phyloP scores from a whole-genome alignment of 2,888 invertebrate species.

The Pimpla rufipes region DNA sequence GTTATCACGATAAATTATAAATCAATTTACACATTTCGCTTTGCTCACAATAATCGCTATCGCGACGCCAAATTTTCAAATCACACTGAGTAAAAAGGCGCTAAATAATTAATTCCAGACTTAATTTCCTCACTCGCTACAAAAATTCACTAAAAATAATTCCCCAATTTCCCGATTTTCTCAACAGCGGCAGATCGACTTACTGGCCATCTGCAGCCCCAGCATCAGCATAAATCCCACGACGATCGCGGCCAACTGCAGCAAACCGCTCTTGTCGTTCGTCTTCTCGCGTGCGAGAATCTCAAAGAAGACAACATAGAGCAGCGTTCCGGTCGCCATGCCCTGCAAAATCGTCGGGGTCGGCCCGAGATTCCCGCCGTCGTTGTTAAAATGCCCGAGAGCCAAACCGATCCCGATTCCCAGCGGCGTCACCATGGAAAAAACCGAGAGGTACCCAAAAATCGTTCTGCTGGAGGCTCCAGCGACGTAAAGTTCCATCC shows the following conservation, averaged over 20 bases:
- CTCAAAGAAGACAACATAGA: constrained; percentile 94
- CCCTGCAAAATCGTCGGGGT: constrained; percentile 89
- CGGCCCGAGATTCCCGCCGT: constrained; percentile 85
- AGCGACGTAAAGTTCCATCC: constrained; percentile 87
- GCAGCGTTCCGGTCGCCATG: constrained; percentile 92
- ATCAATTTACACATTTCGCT: too few relatives aligned
- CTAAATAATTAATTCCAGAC: too few relatives aligned
- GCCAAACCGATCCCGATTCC: constrained; percentile 89
- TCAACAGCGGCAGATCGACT: constrained; percentile 72
- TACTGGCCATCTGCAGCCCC: constrained; percentile 85
- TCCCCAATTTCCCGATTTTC: too few relatives aligned
- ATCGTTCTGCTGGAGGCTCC: constrained; percentile 87
- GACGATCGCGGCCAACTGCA: constrained; percentile 87
- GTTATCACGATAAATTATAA: too few relatives aligned
- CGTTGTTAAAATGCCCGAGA: constrained; percentile 84
- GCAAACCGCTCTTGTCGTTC: constrained; percentile 87
- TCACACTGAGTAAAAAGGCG: too few relatives aligned
- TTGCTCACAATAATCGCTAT: too few relatives aligned
- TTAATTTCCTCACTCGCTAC: too few relatives aligned
- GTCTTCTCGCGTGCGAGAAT: constrained; percentile 90
- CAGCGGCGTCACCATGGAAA: constrained; percentile 90
- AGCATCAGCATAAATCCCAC: constrained; percentile 88
- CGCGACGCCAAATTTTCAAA: too few relatives aligned
- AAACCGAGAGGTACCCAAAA: constrained; percentile 87
- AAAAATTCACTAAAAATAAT: too few relatives aligned